These are phyloP conservation scores for Columba guinea DNA, from an alignment of 2,797 vertebrate genomes.

Conservation along the genomic window DNA sequence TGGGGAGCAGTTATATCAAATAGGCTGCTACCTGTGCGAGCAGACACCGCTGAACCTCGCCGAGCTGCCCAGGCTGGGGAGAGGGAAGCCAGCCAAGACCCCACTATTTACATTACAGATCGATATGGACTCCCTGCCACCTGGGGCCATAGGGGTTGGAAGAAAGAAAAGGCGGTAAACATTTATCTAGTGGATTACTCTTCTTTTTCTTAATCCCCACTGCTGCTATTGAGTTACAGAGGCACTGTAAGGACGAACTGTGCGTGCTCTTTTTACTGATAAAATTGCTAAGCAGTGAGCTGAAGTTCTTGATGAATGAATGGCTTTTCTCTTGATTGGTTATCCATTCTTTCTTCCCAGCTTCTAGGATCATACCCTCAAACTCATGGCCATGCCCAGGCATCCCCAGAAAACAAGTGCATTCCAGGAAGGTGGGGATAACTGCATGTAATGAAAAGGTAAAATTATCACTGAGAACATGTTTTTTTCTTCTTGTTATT, in stretches of 20 bases:
- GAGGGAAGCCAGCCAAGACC: background rate
- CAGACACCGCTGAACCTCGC: background rate
- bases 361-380: background rate
- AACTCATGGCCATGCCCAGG: background rate
- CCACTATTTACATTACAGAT: background rate
- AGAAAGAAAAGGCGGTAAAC: conserved; percentile 32
- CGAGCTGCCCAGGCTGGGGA: background rate
- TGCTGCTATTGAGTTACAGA: background rate
- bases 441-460: background rate
- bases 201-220: background rate
- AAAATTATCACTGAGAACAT: background rate
- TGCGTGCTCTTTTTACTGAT: background rate
- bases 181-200: conserved; percentile 19
- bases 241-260: background rate
- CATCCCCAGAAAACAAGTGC: background rate
- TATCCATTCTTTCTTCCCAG: background rate
- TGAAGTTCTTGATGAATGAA: background rate
- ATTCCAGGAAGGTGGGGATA: background rate
- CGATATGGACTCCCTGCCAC: background rate
- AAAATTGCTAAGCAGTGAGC: background rate
- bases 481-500: background rate
- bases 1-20: conserved; percentile 34
- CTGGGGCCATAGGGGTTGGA: background rate
- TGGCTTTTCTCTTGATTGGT: background rate
- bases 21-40: background rate